Percentiles rank a stretch among this genome's conserved stretches.
Evolutionary conservation across 2,888 invertebrate species (phyloP).

Genomic region (Hymenopus coronatus): DNA sequence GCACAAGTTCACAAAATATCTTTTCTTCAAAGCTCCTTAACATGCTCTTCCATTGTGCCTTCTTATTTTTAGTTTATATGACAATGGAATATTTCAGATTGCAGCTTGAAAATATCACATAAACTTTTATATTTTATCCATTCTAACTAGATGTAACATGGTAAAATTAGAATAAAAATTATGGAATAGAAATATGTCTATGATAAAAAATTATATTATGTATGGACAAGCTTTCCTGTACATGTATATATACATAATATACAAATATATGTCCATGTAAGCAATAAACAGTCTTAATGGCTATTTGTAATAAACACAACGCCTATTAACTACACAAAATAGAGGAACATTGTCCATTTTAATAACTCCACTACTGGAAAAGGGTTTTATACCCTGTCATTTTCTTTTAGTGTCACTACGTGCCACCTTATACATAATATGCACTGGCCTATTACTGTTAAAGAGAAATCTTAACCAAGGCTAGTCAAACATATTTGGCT

Average conservation of each 20-base stretch:
- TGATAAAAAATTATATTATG: background rate
- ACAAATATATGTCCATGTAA: background rate
- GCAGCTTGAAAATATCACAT: background rate
- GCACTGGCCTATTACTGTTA: background rate
- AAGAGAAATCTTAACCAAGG: background rate
- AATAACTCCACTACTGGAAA: background rate
- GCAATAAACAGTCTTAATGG: background rate
- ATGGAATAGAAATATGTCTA: background rate
- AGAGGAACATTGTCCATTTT: background rate
- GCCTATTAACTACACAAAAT: background rate
- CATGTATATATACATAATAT: background rate
- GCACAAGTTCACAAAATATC: background rate
- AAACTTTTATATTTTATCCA: background rate
- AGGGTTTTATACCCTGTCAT: background rate
- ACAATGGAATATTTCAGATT: background rate
- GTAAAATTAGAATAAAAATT: background rate
- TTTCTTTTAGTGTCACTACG: background rate
- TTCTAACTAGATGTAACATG: background rate
- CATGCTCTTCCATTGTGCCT: background rate
- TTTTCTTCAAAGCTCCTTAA: background rate
- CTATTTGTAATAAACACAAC: background rate
- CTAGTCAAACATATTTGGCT: background rate
- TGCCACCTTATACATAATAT: background rate
- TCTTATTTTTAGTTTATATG: background rate
- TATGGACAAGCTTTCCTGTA: background rate